phyloP scores from a whole-genome alignment of 2,113 vertebrate genomes.

The Crotalus horridus region DNA sequence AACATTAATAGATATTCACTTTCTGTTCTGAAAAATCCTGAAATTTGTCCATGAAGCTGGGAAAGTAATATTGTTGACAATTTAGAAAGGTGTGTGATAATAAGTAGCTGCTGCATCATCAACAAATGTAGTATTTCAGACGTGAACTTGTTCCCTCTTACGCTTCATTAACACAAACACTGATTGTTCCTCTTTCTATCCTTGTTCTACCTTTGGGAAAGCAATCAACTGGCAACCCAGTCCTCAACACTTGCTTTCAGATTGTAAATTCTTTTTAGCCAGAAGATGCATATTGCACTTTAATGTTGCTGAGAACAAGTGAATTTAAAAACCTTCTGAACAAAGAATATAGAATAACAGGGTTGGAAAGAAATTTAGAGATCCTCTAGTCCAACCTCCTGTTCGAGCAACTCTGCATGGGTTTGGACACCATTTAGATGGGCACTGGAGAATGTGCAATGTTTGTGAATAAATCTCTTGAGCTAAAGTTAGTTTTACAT shows the following conservation, averaged over 20 bases:
- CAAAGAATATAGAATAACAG: background rate
- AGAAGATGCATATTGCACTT: background rate
- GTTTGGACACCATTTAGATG: background rate
- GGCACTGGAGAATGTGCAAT: background rate
- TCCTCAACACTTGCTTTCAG: background rate
- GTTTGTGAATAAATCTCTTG: background rate
- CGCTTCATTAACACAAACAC: background rate
- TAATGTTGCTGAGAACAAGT: background rate
- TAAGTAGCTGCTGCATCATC: background rate
- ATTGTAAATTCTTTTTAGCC: background rate
- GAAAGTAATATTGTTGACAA: background rate
- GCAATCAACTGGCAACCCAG: background rate
- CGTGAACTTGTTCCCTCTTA: background rate
- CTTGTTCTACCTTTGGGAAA: background rate
- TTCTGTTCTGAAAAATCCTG: background rate
- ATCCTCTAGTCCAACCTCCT: background rate
- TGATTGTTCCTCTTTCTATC: background rate
- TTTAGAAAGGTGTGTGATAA: background rate
- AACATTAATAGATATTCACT: background rate
- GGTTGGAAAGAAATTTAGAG: background rate
- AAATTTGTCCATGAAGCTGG: background rate
- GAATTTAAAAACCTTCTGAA: background rate
- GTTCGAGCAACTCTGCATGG: background rate
- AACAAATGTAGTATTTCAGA: background rate
- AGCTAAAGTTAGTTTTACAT: background rate